Evolutionary conservation across 2,113 vertebrate genomes (phyloP).

Genomic region (Vulpes ferrilata): DNA sequence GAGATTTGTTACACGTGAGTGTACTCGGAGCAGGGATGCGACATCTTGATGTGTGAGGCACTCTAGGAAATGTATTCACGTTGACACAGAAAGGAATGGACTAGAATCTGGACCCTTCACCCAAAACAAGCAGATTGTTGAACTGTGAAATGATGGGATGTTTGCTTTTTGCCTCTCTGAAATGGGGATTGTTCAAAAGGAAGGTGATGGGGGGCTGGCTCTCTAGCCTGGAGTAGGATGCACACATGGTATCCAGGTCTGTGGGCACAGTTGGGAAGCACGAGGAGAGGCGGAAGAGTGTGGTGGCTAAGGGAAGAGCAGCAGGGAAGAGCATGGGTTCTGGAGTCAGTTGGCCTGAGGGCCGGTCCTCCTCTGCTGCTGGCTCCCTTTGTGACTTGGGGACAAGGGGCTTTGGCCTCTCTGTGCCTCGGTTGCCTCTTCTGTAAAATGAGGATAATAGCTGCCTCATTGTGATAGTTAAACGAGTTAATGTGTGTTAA

Average conservation of each 20-base stretch:
- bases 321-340: background rate
- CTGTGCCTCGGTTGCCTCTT: background rate
- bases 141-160: background rate
- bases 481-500: background rate
- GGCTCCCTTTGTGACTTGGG: background rate
- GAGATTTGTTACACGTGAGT: no score
- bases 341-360: background rate
- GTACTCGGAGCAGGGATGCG: accelerated
- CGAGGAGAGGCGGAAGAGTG: background rate
- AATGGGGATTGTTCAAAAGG: background rate
- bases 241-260: background rate
- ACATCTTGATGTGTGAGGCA: accelerated
- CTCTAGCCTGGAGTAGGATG: background rate
- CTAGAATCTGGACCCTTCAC: background rate
- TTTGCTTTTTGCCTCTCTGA: background rate
- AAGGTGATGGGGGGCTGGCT: no score
- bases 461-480: background rate
- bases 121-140: accelerated
- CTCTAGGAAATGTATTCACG: background rate
- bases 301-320: no score
- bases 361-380: background rate
- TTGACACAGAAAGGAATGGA: background rate
- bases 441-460: background rate
- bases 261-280: background rate
- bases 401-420: background rate